phyloP scores from a whole-genome alignment of 2,797 vertebrate genomes.

The Syngnathus rostellatus region DNA sequence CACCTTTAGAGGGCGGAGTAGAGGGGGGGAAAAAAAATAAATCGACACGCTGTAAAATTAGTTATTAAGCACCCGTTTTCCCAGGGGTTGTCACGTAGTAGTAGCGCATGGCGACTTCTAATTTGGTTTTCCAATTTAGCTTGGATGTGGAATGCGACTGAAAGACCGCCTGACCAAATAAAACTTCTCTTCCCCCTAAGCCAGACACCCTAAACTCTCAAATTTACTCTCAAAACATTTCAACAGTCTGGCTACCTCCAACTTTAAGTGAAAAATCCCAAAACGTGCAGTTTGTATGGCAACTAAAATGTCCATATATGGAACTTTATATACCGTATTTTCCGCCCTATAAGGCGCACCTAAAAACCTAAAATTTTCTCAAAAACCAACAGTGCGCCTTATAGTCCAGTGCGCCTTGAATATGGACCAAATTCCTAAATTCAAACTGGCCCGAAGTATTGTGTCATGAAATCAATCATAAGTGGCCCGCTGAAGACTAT shows the following conservation, averaged over 20 bases:
- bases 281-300: not conserved
- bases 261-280: too few relatives aligned
- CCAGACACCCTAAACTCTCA: slow-evolving; percentile 32
- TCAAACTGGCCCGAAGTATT: too few relatives aligned
- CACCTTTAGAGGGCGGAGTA: slow-evolving; percentile 44
- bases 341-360: too few relatives aligned
- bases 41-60: slow-evolving; percentile 65
- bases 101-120: slow-evolving; percentile 44
- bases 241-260: too few relatives aligned
- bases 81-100: slow-evolving; percentile 42
- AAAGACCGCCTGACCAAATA: slow-evolving; percentile 48
- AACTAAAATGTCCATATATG: not conserved
- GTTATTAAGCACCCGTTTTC: slow-evolving; percentile 56
- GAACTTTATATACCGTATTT: not conserved
- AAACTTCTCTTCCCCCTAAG: slow-evolving; percentile 41
- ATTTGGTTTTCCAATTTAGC: slow-evolving; percentile 62
- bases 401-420: too few relatives aligned
- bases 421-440: too few relatives aligned
- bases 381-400: too few relatives aligned
- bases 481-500: too few relatives aligned
- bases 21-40: slow-evolving; percentile 31
- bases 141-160: slow-evolving; percentile 55
- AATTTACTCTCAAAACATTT: too few relatives aligned
- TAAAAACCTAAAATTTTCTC: too few relatives aligned
- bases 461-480: too few relatives aligned